Conservation (phyloP, 2,888 invertebrate species). For the Pycnomerus fuliginosus region DNA sequence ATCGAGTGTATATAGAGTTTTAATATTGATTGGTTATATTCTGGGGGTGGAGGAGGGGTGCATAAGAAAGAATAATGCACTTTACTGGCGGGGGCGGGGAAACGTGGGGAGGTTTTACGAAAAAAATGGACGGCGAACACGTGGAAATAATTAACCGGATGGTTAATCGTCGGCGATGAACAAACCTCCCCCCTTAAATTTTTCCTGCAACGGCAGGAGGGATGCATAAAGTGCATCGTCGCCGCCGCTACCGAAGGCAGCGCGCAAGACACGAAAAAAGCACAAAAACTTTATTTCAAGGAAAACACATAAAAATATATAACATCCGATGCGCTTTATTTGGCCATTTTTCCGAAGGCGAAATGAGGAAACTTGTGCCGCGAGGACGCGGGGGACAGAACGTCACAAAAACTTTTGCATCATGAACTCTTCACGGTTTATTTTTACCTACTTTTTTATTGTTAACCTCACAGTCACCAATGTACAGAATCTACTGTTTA, state of each 20-base stretch:
- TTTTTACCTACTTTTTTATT: too few species aligned
- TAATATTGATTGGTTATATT: conserved; percentile 55
- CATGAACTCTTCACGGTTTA: too few species aligned
- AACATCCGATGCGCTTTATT: conserved; percentile 52
- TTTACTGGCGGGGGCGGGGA: not conserved
- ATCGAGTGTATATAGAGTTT: conserved; percentile 47
- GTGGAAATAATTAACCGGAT: not conserved
- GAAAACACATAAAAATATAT: conserved; percentile 54
- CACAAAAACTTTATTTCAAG: conserved; percentile 48
- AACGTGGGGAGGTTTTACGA: not conserved
- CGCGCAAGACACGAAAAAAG: conserved; percentile 41
- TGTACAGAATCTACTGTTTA: too few species aligned
- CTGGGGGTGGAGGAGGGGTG: conserved; percentile 32
- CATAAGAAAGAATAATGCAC: not conserved
- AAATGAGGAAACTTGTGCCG: conserved; percentile 13
- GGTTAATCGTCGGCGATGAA: too few species aligned
- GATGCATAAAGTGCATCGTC: conserved; percentile 25
- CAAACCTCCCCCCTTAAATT: too few species aligned
- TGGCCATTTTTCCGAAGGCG: conserved; percentile 42
- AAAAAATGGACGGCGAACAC: not conserved
- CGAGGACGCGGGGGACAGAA: conserved; percentile 1
- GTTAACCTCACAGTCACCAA: too few species aligned
- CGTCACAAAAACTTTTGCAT: not conserved
- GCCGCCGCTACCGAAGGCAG: too few species aligned
- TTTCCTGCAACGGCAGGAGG: too few species aligned